These are phyloP conservation scores for Ditylenchus dipsaci DNA, from an alignment of 1,140 invertebrate species.

Conservation along the genomic window DNA sequence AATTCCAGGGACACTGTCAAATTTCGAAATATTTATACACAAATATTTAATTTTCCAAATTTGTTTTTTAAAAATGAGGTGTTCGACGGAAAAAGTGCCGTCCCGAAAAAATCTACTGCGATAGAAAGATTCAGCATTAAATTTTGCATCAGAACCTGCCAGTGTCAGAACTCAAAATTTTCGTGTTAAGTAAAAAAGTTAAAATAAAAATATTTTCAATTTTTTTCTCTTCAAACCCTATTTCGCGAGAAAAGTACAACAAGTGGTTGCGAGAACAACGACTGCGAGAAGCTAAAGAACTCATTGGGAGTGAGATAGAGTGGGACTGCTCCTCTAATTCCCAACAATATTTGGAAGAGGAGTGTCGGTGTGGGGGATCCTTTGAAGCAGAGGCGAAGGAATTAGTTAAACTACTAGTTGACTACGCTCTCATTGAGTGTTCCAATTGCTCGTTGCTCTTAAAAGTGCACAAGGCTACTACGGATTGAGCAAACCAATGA, in stretches of 20 bases:
- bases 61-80: too few species aligned
- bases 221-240: conserved; percentile 7
- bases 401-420: conserved; percentile 14
- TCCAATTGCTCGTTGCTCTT: conserved; percentile 15
- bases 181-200: background rate
- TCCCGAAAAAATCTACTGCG: too few species aligned
- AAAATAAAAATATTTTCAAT: background rate
- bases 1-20: too few species aligned
- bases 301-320: conserved; percentile 21
- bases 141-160: too few species aligned
- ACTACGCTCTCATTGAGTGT: conserved; percentile 38
- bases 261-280: conserved; percentile 32
- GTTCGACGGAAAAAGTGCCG: too few species aligned
- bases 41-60: too few species aligned
- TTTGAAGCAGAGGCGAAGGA: conserved; percentile 27
- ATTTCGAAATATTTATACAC: too few species aligned
- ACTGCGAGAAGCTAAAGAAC: conserved; percentile 26
- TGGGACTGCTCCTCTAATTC: conserved; percentile 6
- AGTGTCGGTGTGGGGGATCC: conserved; percentile 29
- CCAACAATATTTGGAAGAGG: background rate
- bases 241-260: conserved; percentile 20
- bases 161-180: too few species aligned
- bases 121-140: too few species aligned
- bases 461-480: conserved; percentile 8
- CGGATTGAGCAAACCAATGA: conserved; percentile 21